A percentile compares a stretch with the other conserved stretches of the same genome.
Evolutionary conservation across 2,888 invertebrate species (phyloP).

Genomic region (Drosophila paramelanica): DNA sequence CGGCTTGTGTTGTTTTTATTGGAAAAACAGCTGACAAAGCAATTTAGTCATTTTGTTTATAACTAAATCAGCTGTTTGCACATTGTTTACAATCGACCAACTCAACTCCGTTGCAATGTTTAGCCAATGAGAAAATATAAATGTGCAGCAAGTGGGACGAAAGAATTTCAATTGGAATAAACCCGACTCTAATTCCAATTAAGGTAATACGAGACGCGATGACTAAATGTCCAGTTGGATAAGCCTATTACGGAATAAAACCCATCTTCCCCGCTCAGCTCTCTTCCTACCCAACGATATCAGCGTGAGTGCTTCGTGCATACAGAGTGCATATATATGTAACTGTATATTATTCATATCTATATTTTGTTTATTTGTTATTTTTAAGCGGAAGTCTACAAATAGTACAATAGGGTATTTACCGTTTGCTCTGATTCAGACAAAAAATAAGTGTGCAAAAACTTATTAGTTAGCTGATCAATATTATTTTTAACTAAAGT

Average conservation of each 20-base stretch:
- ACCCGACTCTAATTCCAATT: conserved; percentile 32
- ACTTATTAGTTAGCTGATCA: neutral
- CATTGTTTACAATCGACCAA: conserved; percentile 43
- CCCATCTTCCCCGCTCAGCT: neutral
- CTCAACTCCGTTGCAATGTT: conserved; percentile 10
- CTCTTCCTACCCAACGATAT: neutral
- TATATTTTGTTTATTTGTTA: conserved; percentile 6
- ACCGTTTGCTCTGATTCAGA: neutral
- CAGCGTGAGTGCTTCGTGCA: conserved; percentile 1
- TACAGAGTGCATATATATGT: neutral
- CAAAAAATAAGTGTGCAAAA: neutral
- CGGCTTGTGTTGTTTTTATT: conserved; percentile 34
- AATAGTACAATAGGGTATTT: neutral
- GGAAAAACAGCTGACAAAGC: conserved; percentile 65
- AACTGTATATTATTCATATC: neutral
- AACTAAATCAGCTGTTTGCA: conserved; percentile 67
- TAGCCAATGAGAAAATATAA: conserved; percentile 4
- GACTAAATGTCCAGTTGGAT: conserved; percentile 32
- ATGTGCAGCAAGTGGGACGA: conserved; percentile 10
- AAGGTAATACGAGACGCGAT: conserved; percentile 34
- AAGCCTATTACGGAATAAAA: conserved; percentile 18
- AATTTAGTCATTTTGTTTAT: conserved; percentile 63
- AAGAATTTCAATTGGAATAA: conserved; percentile 15
- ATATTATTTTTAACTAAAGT: neutral
- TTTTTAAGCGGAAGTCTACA: conserved; percentile 13